phyloP scores from a whole-genome alignment of 2,888 invertebrate species.

The Tholera decimalis region DNA sequence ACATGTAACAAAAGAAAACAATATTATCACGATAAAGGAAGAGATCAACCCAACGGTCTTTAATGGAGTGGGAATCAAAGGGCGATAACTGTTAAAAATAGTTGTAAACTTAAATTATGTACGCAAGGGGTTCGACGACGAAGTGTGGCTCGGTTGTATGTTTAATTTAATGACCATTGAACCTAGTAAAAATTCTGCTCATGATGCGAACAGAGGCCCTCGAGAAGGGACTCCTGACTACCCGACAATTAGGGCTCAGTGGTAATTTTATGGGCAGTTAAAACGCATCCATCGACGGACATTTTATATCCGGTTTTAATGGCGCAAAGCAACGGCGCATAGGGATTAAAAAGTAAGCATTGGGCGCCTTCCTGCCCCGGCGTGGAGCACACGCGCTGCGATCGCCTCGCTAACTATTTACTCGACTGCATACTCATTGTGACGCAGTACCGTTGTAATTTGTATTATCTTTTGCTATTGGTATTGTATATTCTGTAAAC shows the following conservation, averaged over 20 bases:
- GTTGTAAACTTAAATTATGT: conserved; percentile 62
- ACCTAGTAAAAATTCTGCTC: conserved; percentile 79
- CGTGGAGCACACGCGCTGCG: conserved; percentile 27
- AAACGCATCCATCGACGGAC: conserved; percentile 78
- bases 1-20: conserved; percentile 12
- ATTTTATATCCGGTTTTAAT: conserved; percentile 84
- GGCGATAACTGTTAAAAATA: conserved; percentile 59
- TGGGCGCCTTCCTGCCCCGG: conserved; percentile 67
- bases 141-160: conserved; percentile 68
- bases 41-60: conserved; percentile 56
- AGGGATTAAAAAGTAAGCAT: conserved; percentile 70
- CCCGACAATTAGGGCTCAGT: conserved; percentile 84
- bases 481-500: conserved; percentile 32
- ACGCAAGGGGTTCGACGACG: conserved; percentile 42
- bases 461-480: conserved; percentile 33
- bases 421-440: conserved; percentile 44
- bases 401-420: conserved; percentile 37
- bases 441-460: conserved; percentile 39
- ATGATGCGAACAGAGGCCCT: conserved; percentile 72
- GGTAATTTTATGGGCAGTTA: conserved; percentile 84
- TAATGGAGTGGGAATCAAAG: conserved; percentile 47
- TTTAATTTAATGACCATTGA: conserved; percentile 77
- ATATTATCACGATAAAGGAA: conserved; percentile 43
- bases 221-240: conserved; percentile 69
- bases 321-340: conserved; percentile 58